Conservation (phyloP, 1,140 invertebrate genomes). For the Bombus waltoni region DNA sequence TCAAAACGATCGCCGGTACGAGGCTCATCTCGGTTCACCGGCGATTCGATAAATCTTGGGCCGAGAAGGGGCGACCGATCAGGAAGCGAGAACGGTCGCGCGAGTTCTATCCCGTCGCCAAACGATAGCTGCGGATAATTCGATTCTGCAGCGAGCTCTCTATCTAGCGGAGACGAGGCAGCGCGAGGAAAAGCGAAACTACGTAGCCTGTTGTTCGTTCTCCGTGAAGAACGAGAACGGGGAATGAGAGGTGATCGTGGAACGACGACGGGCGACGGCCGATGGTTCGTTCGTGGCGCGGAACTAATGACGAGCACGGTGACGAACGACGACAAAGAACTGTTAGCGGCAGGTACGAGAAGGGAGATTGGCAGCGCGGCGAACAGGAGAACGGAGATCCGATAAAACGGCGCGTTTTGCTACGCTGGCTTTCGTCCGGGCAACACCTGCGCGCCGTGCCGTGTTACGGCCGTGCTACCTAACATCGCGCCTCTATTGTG, state of each 20-base stretch:
- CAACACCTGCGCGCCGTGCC: slow-evolving; percentile 33
- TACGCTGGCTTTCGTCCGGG: slow-evolving; percentile 25
- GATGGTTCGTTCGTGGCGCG: slow-evolving; percentile 67
- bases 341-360: slow-evolving; percentile 23
- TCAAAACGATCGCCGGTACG: slow-evolving; percentile 25
- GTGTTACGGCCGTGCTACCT: background rate
- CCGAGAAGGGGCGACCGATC: background rate
- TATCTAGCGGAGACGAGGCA: background rate
- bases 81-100: slow-evolving; percentile 1
- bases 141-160: background rate
- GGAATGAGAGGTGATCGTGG: slow-evolving; percentile 6
- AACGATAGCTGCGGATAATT: background rate
- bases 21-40: background rate
- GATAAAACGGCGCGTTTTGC: slow-evolving; percentile 37
- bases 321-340: slow-evolving; percentile 63
- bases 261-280: slow-evolving; percentile 1
- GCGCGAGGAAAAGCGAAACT: background rate
- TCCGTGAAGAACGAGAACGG: background rate
- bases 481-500: background rate
- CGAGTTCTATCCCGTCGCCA: background rate
- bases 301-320: slow-evolving; percentile 75
- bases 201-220: slow-evolving; percentile 12
- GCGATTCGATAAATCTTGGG: slow-evolving; percentile 6
- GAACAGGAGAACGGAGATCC: slow-evolving; percentile 25
- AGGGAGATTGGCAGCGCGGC: slow-evolving; percentile 36